Evolutionary conservation across 2,113 vertebrate species (phyloP).

Genomic region (Epinephelus cyanopodus): DNA sequence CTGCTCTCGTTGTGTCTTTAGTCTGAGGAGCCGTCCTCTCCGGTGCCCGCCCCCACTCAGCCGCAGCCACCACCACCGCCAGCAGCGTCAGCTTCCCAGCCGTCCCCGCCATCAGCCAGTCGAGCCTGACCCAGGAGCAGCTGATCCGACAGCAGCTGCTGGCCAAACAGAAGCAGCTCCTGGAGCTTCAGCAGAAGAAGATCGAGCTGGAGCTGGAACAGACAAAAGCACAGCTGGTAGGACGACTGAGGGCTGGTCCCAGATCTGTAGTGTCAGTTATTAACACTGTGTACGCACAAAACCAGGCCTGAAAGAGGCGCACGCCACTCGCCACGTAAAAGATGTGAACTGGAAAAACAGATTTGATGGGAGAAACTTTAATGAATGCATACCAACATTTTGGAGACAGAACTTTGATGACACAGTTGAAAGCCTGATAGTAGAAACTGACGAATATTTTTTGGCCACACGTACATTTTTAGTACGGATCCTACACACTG

Average conservation of each 20-base stretch:
- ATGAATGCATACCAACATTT: too few species aligned
- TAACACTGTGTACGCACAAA: too few species aligned
- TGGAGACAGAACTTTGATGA: too few species aligned
- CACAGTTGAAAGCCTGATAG: too few species aligned
- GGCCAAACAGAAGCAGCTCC: conserved; percentile 97
- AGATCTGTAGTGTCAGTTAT: too few species aligned
- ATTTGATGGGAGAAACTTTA: too few species aligned
- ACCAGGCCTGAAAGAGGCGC: too few species aligned
- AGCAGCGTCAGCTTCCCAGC: conserved; percentile 64
- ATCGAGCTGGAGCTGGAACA: conserved; percentile 98
- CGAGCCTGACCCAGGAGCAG: conserved; percentile 95
- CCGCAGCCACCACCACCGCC: conserved; percentile 73
- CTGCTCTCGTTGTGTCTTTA: conserved; percentile 68
- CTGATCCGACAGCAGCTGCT: conserved; percentile 96
- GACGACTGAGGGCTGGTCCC: background rate
- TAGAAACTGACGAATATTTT: too few species aligned
- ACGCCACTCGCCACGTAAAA: too few species aligned
- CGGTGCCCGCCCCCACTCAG: conserved; percentile 83
- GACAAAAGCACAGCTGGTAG: conserved; percentile 97
- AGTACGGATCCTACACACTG: too few species aligned
- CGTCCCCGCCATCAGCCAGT: conserved; percentile 84
- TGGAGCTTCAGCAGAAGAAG: conserved; percentile 99
- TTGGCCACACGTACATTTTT: too few species aligned
- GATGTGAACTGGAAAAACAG: too few species aligned
- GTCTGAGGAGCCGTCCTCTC: conserved; percentile 89